Evolutionary conservation across 2,797 vertebrate species (phyloP).

Genomic region (Sebastes kiyomatsui): DNA sequence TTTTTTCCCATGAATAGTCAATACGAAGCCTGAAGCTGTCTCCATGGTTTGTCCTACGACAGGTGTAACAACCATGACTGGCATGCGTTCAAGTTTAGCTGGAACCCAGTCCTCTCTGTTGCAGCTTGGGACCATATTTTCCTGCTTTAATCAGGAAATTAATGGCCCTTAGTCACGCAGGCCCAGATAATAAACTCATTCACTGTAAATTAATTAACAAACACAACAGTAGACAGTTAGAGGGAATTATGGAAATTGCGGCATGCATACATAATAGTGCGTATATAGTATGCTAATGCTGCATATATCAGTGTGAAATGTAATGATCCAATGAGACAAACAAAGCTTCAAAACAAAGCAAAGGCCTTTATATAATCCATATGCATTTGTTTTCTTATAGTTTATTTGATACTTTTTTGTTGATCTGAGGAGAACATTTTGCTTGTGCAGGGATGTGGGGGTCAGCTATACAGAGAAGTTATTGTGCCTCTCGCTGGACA

Average conservation of each 20-base stretch:
- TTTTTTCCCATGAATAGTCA: background rate
- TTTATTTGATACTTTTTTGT: background rate
- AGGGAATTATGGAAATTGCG: slow-evolving; percentile 41
- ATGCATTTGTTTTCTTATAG: background rate
- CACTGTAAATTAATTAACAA: slow-evolving; percentile 52
- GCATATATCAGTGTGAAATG: background rate
- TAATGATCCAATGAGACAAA: slow-evolving; percentile 13
- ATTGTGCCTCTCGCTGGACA: background rate
- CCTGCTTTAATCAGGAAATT: slow-evolving; percentile 33
- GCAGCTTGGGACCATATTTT: slow-evolving; percentile 10
- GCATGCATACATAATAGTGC: slow-evolving; percentile 32
- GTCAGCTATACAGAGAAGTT: background rate
- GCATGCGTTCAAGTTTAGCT: slow-evolving; percentile 3
- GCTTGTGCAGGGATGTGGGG: background rate
- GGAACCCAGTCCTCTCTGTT: slow-evolving; percentile 7
- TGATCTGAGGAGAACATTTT: background rate
- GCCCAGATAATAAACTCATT: slow-evolving; percentile 47
- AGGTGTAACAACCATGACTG: background rate
- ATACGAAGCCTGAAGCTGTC: background rate
- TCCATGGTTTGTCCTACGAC: background rate
- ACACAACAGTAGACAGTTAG: slow-evolving; percentile 40
- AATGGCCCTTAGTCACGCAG: slow-evolving; percentile 31
- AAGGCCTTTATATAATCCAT: background rate
- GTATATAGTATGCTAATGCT: slow-evolving; percentile 26
- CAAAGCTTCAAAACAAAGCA: slow-evolving; percentile 5